These are phyloP conservation scores for Meghimatium bilineatum DNA, from an alignment of 2,888 invertebrate species.

Conservation along the genomic window DNA sequence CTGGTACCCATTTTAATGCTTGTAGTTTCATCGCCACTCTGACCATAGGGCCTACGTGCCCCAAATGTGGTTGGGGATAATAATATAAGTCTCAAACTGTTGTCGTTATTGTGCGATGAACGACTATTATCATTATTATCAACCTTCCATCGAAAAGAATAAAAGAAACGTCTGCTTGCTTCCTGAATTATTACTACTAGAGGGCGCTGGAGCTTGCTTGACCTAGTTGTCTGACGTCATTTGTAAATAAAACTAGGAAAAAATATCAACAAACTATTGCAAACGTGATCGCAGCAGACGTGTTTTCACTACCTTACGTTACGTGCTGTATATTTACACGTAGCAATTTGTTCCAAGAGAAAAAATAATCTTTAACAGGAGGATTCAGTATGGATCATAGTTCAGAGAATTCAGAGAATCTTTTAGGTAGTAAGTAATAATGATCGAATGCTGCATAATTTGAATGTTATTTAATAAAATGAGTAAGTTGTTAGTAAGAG, in stretches of 20 bases:
- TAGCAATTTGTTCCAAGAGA: background rate
- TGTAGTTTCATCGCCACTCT: too few relatives aligned
- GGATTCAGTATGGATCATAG: background rate
- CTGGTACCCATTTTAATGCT: too few relatives aligned
- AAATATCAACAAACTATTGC: constrained; percentile 39
- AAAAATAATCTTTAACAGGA: background rate
- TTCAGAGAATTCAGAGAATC: background rate
- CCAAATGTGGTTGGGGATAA: too few relatives aligned
- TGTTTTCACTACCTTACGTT: background rate
- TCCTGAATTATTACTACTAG: constrained; percentile 41
- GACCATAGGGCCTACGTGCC: too few relatives aligned
- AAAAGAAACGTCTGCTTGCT: background rate
- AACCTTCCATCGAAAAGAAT: too few relatives aligned
- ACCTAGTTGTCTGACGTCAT: constrained; percentile 41
- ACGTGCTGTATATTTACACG: background rate
- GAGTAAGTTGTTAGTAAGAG: too few relatives aligned
- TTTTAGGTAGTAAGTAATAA: background rate
- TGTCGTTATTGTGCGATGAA: too few relatives aligned
- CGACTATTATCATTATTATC: too few relatives aligned
- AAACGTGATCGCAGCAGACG: constrained; percentile 1
- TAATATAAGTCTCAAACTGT: too few relatives aligned
- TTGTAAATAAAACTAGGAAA: constrained; percentile 34
- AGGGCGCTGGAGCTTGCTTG: constrained; percentile 37
- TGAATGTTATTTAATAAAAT: too few relatives aligned
- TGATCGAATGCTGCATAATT: too few relatives aligned